Evolutionary conservation across 2,797 vertebrate species (phyloP), one percentile per base, ranked within the genome.

Genomic region (Tragopan temminckii): DNA sequence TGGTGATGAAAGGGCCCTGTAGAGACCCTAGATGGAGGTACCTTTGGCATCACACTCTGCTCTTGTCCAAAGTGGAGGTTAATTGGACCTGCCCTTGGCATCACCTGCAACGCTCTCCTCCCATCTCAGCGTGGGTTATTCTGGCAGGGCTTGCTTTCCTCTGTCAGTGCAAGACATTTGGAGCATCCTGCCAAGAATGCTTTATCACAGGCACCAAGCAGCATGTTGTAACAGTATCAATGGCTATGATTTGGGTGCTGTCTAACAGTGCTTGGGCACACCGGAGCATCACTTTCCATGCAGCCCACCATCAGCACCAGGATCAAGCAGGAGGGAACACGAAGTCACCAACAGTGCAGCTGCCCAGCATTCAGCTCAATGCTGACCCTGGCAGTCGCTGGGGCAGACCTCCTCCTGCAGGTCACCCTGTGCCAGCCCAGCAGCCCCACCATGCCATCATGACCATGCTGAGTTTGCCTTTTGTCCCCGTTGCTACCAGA

Each of bases 161-260:
- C 27, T 77, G 43, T 59, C 77, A 74, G 0, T 8, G 58, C 45
- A 67, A 63, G 63, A 45, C 11, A 31, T 85, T 63, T 78, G 62
- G 76, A 78, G 38, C 20, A 14, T 78, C 29, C 29, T 55, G 40
- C 70, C 38, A 63, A 53, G 59, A 55, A 63, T 72, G 64, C 31
- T 57, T 69, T 55, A 43, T 58, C 83, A 72, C 42, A 57, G 68
- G n/a, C 63, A 79, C 46, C 63, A 27, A 66, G 33, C 24, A n/a
- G 24, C 25, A n/a, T 64, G 11, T 25, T 74, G 80, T 68, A 43
- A 55, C 57, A 29, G 18, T 0, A 0, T 2, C 1, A 4, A 18
- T 42, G 87, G 84, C 0, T 0, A 18, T 50, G 62, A 43, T 78
- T 15, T 70, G 70, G 57, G 53, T 70, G 67, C 53, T 58, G 62